Conservation (phyloP, 1,140 invertebrate genomes). For the Drosophila erecta region DNA sequence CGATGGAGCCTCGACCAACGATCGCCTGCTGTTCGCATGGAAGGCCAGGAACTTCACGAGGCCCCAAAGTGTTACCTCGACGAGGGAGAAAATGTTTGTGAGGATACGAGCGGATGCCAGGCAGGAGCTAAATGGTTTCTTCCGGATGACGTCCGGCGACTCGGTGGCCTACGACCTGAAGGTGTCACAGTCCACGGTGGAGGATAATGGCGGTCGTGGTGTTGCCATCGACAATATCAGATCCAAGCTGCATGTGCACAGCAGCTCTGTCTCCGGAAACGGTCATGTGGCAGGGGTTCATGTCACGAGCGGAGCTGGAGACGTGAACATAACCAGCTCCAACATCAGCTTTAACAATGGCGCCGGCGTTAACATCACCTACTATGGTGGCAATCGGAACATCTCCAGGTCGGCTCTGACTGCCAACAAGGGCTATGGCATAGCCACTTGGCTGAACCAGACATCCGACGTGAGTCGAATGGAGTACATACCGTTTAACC, state of each 20-base stretch:
- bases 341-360: constrained; percentile 96
- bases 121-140: constrained; percentile 89
- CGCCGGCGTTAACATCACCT: constrained; percentile 96
- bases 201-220: constrained; percentile 96
- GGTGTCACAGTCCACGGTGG: constrained; percentile 92
- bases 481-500: constrained; percentile 91
- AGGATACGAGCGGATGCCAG: constrained; percentile 89
- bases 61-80: constrained; percentile 93
- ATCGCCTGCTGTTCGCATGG: constrained; percentile 89
- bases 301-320: constrained; percentile 93
- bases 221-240: constrained; percentile 93
- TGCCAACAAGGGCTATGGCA: constrained; percentile 93
- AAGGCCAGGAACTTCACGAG: constrained; percentile 91
- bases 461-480: constrained; percentile 88
- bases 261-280: constrained; percentile 93
- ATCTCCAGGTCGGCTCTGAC: constrained; percentile 92
- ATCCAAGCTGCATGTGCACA: constrained; percentile 92
- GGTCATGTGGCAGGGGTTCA: constrained; percentile 95
- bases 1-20: constrained; percentile 90
- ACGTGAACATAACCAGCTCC: constrained; percentile 96
- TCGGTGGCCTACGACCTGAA: constrained; percentile 95
- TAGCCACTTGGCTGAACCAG: constrained; percentile 95
- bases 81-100: constrained; percentile 90
- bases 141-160: constrained; percentile 91
- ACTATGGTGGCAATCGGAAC: constrained; percentile 95